Evolutionary conservation across 2,797 vertebrate genomes (phyloP).

Genomic region (Numenius phaeopus): DNA sequence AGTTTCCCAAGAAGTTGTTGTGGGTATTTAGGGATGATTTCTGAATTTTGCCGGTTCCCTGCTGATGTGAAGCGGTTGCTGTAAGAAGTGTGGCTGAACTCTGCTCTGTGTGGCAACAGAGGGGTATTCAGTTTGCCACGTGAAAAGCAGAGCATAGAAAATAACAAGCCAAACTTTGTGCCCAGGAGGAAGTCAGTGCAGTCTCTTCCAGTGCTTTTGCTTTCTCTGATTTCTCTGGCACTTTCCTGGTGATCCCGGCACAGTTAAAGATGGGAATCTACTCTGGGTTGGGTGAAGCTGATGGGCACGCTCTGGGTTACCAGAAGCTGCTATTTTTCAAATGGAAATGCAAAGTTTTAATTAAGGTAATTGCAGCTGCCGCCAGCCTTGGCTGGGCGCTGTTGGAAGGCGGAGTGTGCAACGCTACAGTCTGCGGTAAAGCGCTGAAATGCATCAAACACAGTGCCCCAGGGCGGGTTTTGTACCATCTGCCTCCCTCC

Average conservation of each 20-base stretch:
- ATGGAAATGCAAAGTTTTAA: neutral
- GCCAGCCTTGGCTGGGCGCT: neutral
- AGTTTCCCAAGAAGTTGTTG: neutral
- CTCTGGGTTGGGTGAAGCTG: neutral
- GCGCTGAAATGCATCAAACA: neutral
- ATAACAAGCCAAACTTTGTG: neutral
- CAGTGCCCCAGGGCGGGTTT: neutral
- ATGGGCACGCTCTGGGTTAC: accelerated
- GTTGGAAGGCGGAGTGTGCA: neutral
- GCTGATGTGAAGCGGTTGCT: neutral
- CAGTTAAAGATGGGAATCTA: neutral
- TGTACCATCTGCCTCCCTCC: neutral
- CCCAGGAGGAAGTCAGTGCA: accelerated
- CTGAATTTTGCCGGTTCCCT: neutral
- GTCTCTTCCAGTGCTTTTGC: neutral
- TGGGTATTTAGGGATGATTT: neutral
- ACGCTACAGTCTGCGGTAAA: accelerated
- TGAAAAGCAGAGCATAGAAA: neutral
- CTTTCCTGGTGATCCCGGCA: neutral
- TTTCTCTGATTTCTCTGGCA: neutral
- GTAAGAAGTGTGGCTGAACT: neutral
- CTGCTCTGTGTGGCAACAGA: accelerated
- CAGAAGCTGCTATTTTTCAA: neutral
- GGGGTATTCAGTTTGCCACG: neutral
- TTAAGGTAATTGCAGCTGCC: neutral